Conservation (phyloP, 2,888 invertebrate species). For the Diarsia mendica region DNA sequence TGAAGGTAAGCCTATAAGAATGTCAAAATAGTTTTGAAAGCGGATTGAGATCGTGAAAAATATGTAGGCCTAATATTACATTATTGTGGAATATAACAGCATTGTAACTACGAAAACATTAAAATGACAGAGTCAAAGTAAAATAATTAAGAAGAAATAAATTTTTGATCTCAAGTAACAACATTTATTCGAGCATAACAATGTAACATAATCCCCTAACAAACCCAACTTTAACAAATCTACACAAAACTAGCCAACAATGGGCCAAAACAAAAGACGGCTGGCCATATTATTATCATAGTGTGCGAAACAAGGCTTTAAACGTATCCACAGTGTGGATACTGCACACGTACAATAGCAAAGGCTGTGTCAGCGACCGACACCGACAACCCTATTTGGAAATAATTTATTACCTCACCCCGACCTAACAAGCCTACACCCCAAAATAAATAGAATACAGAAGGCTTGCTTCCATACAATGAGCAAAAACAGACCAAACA, state of each 20-base stretch:
- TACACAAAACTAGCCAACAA: conserved; percentile 54
- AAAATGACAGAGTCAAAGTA: not conserved
- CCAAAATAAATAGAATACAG: conserved; percentile 37
- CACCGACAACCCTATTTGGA: conserved; percentile 61
- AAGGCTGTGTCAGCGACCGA: conserved; percentile 56
- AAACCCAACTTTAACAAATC: conserved; percentile 48
- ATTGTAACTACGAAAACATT: not conserved
- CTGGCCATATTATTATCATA: conserved; percentile 38
- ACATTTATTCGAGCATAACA: conserved; percentile 21
- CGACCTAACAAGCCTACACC: conserved; percentile 54
- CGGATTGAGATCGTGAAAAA: conserved; percentile 53
- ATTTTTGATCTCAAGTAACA: not conserved
- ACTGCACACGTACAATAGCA: conserved; percentile 54
- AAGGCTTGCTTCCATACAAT: conserved; percentile 6
- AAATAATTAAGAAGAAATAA: not conserved
- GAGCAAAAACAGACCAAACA: not conserved
- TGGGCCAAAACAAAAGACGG: conserved; percentile 53
- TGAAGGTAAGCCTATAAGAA: conserved; percentile 3
- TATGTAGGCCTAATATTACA: conserved; percentile 46
- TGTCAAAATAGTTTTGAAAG: conserved; percentile 37
- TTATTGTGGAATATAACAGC: conserved; percentile 19
- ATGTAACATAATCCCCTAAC: conserved; percentile 27
- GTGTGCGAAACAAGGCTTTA: conserved; percentile 45
- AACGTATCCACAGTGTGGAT: conserved; percentile 47
- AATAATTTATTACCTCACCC: conserved; percentile 69